Evolutionary conservation across 2,797 vertebrate species (phyloP).

Genomic region (Acanthornis magna): DNA sequence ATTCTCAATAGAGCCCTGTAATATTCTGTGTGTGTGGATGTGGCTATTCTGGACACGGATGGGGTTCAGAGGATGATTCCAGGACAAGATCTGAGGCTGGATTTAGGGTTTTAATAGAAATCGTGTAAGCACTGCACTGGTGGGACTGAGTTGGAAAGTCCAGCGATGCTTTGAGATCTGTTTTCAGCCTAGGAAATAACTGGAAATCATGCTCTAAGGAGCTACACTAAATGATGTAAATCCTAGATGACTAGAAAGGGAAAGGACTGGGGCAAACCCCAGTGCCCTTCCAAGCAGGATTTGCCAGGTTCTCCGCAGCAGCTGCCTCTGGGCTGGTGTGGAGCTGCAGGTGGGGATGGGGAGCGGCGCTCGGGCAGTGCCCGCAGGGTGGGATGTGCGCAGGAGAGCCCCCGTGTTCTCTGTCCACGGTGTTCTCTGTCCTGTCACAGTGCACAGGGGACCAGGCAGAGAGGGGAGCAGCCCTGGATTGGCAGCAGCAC

Average conservation of each 20-base stretch:
- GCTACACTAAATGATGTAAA: not conserved
- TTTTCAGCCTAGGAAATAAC: not conserved
- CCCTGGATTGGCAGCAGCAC: rapidly evolving
- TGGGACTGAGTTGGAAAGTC: not conserved
- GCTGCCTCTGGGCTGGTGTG: not conserved
- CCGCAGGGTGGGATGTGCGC: not conserved
- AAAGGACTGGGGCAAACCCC: not conserved
- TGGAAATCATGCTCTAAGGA: not conserved
- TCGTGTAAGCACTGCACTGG: not conserved
- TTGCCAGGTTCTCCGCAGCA: not conserved
- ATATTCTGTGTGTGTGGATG: not conserved
- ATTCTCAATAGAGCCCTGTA: not conserved
- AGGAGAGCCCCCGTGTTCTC: too few species aligned
- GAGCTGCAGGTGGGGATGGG: not conserved
- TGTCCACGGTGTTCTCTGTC: rapidly evolving
- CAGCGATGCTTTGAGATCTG: not conserved
- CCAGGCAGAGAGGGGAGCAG: not conserved
- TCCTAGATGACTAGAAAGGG: not conserved
- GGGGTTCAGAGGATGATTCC: not conserved
- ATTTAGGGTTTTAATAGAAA: not conserved
- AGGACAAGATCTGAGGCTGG: not conserved
- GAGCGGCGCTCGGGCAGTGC: not conserved
- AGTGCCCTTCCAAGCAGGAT: not conserved
- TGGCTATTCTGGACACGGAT: not conserved
- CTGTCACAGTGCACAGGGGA: not conserved